Evolutionary conservation across 2,797 vertebrate species (phyloP).

Genomic region (Myotis pilosus): DNA sequence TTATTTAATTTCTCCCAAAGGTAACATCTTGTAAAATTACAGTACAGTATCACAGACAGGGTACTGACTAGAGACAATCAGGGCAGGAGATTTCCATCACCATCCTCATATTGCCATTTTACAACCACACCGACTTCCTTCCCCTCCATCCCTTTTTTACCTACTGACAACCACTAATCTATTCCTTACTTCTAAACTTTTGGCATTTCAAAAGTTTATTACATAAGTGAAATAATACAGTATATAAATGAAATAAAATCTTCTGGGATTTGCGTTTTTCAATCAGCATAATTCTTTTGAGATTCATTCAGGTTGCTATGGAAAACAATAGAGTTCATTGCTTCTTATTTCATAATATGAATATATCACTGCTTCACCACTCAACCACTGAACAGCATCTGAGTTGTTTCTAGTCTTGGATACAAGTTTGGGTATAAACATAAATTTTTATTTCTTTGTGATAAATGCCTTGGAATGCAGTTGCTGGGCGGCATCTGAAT

Average conservation of each 20-base stretch:
- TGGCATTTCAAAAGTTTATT: background rate
- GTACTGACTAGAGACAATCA: background rate
- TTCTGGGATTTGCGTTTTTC: background rate
- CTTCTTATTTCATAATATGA: background rate
- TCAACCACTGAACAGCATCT: background rate
- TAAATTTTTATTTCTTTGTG: constrained; percentile 17
- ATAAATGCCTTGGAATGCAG: background rate
- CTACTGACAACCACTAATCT: background rate
- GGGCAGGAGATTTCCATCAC: background rate
- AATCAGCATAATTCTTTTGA: background rate
- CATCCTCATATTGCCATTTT: background rate
- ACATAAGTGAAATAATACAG: background rate
- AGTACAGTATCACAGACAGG: background rate
- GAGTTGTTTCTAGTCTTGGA: background rate
- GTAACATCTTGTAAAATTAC: background rate
- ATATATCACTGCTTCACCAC: background rate
- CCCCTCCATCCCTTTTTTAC: background rate
- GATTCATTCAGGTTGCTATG: background rate
- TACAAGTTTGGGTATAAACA: background rate
- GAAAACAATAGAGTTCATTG: background rate
- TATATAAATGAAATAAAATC: background rate
- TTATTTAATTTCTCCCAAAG: background rate
- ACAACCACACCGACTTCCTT: background rate
- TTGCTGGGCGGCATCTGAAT: background rate
- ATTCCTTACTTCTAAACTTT: background rate